Evolutionary conservation across 2,797 vertebrate species (phyloP).

Genomic region (Nothura maculosa): DNA sequence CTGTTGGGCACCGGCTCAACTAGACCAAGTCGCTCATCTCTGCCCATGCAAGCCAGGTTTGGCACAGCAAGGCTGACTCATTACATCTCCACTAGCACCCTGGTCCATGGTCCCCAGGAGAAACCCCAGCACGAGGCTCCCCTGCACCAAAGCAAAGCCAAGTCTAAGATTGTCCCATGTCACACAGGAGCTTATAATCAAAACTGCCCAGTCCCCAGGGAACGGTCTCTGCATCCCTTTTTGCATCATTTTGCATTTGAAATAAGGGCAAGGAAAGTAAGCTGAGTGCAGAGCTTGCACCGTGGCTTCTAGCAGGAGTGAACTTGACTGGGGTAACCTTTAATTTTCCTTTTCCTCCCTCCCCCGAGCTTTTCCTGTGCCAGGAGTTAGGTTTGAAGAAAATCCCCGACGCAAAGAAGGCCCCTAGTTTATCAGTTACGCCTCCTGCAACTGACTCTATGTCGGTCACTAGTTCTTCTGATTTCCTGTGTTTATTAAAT

Average conservation of each 20-base stretch:
- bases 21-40: background rate
- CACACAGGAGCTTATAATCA: background rate
- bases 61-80: background rate
- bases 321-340: background rate
- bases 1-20: background rate
- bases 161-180: background rate
- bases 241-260: background rate
- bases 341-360: background rate
- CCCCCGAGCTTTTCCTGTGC: background rate
- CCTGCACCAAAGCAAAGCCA: background rate
- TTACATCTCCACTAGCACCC: accelerated
- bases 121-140: background rate
- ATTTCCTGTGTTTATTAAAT: background rate
- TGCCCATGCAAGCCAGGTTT: accelerated
- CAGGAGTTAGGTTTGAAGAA: background rate
- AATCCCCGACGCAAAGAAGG: background rate
- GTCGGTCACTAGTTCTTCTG: background rate
- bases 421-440: background rate
- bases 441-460: background rate
- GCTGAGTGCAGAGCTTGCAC: background rate
- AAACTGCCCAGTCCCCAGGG: background rate
- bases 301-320: background rate
- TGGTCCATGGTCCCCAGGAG: accelerated
- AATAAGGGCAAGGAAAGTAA: background rate
- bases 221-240: background rate